Evolutionary conservation across 2,888 invertebrate genomes (phyloP).

Genomic region (Drosophila neutralis): DNA sequence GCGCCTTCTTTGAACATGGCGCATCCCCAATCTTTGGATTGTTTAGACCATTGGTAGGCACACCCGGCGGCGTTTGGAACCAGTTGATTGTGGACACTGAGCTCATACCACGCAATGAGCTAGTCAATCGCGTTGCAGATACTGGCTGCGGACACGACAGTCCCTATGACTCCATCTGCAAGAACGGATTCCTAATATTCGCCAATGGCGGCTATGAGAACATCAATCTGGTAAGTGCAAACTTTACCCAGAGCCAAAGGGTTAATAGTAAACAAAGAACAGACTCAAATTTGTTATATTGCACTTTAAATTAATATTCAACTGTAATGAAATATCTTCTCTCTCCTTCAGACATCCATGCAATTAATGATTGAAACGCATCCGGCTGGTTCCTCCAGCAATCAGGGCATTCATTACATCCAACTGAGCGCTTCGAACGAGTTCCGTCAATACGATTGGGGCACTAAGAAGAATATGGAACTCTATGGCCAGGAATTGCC

Average conservation of each 20-base stretch:
- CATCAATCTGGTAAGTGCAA: constrained; percentile 63
- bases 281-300: background rate
- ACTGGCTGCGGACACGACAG: constrained; percentile 63
- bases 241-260: background rate
- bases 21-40: constrained; percentile 83
- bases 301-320: background rate
- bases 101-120: constrained; percentile 69
- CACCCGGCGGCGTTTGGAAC: constrained; percentile 72
- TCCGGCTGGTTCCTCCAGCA: constrained; percentile 79
- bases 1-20: constrained; percentile 86
- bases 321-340: background rate
- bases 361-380: constrained; percentile 76
- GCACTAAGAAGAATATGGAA: constrained; percentile 64
- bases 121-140: constrained; percentile 69
- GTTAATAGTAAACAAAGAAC: background rate
- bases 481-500: constrained; percentile 71
- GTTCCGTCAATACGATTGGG: constrained; percentile 82
- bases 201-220: constrained; percentile 76
- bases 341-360: constrained; percentile 60
- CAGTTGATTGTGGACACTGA: constrained; percentile 66
- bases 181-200: constrained; percentile 68
- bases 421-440: constrained; percentile 67
- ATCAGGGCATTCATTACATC: constrained; percentile 80
- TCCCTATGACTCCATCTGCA: constrained; percentile 54
- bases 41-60: constrained; percentile 83